Evolutionary conservation across 2,113 vertebrate species (phyloP).

Genomic region (Pachycephala philippinensis): DNA sequence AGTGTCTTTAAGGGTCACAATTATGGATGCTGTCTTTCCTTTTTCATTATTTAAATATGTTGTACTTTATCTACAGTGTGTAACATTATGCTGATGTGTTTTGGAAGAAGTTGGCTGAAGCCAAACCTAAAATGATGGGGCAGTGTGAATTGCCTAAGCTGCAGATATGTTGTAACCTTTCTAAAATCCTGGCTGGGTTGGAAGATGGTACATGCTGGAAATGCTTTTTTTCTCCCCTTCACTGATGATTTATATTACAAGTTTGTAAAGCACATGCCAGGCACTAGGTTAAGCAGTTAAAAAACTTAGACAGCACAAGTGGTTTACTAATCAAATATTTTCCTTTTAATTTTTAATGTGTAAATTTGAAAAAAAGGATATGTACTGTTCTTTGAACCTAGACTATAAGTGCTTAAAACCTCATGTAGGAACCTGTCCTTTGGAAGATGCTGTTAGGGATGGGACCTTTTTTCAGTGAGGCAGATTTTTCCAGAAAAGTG

Average conservation of each 20-base stretch:
- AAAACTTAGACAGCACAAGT: not conserved
- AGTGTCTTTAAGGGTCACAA: not conserved
- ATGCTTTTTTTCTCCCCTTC: not conserved
- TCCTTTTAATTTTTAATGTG: not conserved
- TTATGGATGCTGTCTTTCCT: not conserved
- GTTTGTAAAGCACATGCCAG: not conserved
- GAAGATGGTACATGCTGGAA: not conserved
- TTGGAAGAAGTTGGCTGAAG: not conserved
- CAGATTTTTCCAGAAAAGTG: not conserved
- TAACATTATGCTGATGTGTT: not conserved
- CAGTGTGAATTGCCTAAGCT: not conserved
- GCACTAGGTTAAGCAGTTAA: not conserved
- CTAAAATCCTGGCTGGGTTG: not conserved
- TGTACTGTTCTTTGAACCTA: not conserved
- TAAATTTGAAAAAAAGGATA: not conserved
- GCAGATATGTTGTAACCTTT: not conserved
- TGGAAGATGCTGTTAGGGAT: not conserved
- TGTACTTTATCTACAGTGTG: not conserved
- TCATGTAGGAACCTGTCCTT: not conserved
- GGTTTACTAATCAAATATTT: not conserved
- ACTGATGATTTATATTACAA: not conserved
- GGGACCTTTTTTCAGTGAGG: not conserved
- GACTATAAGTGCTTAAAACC: not conserved
- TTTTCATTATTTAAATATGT: not conserved
- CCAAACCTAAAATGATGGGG: not conserved